Conservation (phyloP, 2,113 vertebrate genomes). For the Antennarius striatus region DNA sequence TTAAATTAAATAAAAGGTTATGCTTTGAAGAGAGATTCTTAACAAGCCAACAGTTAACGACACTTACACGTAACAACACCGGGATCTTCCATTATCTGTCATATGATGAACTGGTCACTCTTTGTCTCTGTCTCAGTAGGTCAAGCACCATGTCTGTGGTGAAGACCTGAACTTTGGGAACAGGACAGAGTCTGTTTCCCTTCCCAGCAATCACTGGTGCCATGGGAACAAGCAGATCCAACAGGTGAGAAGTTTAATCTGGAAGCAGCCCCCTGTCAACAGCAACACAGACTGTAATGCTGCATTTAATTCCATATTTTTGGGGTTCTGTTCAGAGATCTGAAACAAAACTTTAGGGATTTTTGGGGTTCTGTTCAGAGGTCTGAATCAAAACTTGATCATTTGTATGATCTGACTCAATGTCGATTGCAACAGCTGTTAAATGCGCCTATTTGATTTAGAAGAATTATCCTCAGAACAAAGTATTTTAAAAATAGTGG, state of each 20-base stretch:
- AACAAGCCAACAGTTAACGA: too few relatives aligned
- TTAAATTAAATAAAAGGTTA: neutral
- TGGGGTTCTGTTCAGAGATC: too few relatives aligned
- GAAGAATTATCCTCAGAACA: too few relatives aligned
- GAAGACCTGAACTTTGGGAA: constrained; percentile 52
- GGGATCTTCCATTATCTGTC: neutral
- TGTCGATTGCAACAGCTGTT: too few relatives aligned
- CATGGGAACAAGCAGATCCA: constrained; percentile 77
- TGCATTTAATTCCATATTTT: neutral
- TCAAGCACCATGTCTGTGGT: constrained; percentile 19
- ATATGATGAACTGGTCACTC: neutral
- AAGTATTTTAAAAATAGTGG: too few relatives aligned
- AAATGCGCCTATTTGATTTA: too few relatives aligned
- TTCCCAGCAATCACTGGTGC: constrained; percentile 50
- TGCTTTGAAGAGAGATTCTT: too few relatives aligned
- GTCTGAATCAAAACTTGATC: too few relatives aligned
- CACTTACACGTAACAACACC: too few relatives aligned
- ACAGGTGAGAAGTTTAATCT: constrained; percentile 62
- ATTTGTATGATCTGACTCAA: too few relatives aligned
- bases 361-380: neutral
- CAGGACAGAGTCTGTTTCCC: constrained; percentile 36
- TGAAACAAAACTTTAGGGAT: too few relatives aligned
- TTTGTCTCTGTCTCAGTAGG: constrained; percentile 13
- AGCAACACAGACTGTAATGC: neutral
- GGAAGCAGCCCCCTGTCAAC: neutral